Evolutionary conservation across 2,888 invertebrate species (phyloP).

Genomic region (Argyra leucocephala): DNA sequence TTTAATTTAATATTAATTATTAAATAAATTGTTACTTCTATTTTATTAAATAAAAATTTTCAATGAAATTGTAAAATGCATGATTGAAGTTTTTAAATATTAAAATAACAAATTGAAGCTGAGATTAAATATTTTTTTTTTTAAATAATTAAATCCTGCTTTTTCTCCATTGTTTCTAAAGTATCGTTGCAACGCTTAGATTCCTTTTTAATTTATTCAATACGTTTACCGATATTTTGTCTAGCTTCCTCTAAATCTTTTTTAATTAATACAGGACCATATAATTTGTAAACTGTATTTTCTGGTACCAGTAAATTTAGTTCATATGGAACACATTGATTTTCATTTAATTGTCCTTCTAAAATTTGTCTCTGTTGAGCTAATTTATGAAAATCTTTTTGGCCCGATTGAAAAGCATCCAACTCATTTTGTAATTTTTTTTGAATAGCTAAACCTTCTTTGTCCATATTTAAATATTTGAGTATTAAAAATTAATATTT

Average conservation of each 20-base stretch:
- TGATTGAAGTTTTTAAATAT: no score
- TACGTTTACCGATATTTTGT: conserved; percentile 86
- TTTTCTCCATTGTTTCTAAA: conserved; percentile 39
- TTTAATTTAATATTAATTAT: no score
- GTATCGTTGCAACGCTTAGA: conserved; percentile 67
- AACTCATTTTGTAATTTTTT: conserved; percentile 71
- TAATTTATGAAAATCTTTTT: conserved; percentile 82
- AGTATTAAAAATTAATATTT: not conserved
- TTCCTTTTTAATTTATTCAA: conserved; percentile 81
- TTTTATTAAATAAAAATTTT: no score
- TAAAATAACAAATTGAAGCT: not conserved
- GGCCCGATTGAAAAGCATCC: conserved; percentile 65
- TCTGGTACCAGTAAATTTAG: conserved; percentile 62
- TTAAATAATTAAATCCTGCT: conserved; percentile 32
- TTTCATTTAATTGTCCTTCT: conserved; percentile 88
- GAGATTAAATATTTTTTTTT: not conserved
- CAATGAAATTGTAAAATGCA: no score
- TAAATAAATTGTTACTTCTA: no score
- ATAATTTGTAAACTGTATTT: conserved; percentile 73
- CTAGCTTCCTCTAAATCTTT: conserved; percentile 87
- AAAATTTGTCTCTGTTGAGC: conserved; percentile 71
- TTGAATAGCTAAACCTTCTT: conserved; percentile 68
- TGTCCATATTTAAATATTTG: conserved; percentile 41
- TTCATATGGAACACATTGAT: conserved; percentile 86
- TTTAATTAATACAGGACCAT: conserved; percentile 90